Conservation (phyloP, 2,113 vertebrate species). For the Butastur rufipennis region DNA sequence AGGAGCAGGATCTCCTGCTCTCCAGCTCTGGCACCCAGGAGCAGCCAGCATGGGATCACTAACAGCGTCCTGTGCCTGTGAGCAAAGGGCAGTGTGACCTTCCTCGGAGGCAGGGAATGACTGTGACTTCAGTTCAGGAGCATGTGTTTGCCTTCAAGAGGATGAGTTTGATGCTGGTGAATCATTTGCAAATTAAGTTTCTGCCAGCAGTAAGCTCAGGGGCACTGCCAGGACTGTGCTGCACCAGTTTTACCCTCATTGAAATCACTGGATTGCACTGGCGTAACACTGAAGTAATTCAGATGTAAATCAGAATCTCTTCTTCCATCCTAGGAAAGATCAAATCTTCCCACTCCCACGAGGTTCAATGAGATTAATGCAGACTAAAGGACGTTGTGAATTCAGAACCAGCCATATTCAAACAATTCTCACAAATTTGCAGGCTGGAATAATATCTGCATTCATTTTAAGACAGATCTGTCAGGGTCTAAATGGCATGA, state of each 20-base stretch:
- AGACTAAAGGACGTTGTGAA: neutral
- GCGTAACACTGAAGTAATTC: neutral
- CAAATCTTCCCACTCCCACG: neutral
- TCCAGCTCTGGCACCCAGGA: neutral
- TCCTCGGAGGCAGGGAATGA: neutral
- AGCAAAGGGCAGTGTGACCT: neutral
- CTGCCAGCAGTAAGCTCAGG: neutral
- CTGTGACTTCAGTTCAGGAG: neutral
- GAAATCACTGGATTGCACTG: neutral
- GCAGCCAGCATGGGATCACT: accelerated
- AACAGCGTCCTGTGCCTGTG: neutral
- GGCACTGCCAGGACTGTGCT: neutral
- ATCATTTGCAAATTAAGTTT: neutral
- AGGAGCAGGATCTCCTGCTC: neutral
- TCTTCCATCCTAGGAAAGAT: neutral
- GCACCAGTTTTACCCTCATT: neutral
- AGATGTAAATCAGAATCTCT: neutral
- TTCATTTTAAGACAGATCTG: neutral
- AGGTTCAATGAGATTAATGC: neutral
- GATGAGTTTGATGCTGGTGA: neutral
- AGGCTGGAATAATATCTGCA: neutral
- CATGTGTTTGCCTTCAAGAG: neutral
- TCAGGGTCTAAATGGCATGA: neutral
- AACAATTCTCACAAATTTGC: neutral
- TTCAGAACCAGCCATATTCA: neutral